These are phyloP conservation scores for Ormyrus thymus DNA, from an alignment of 2,888 invertebrate genomes.

Conservation along the genomic window DNA sequence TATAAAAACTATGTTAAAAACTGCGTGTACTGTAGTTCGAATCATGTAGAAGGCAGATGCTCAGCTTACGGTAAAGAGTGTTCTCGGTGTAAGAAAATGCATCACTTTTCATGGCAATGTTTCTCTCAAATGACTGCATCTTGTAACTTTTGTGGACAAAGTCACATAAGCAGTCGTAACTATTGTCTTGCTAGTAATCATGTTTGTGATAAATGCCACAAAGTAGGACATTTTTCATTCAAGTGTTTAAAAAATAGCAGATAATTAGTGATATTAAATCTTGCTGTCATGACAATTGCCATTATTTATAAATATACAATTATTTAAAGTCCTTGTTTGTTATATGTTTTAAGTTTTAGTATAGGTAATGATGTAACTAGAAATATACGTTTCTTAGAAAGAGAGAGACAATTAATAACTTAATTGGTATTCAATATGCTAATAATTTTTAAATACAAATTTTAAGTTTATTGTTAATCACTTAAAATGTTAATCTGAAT, in stretches of 20 bases:
- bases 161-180: constrained; percentile 13
- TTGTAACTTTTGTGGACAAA: constrained; percentile 39
- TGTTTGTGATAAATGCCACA: constrained; percentile 30
- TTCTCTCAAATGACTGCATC: constrained; percentile 3
- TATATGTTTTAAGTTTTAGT: no score
- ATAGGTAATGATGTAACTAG: no score
- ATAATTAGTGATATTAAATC: not conserved
- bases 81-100: constrained; percentile 36
- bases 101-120: constrained; percentile 47
- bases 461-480: no score
- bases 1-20: constrained; percentile 6
- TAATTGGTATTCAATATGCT: no score
- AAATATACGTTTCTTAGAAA: no score
- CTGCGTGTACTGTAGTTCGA: constrained; percentile 25
- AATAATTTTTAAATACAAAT: no score
- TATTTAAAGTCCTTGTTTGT: no score
- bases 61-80: constrained; percentile 44
- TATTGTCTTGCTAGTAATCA: constrained; percentile 33
- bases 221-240: constrained; percentile 35
- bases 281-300: no score
- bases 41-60: constrained; percentile 36
- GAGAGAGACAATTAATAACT: no score
- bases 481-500: no score
- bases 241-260: constrained; percentile 35
- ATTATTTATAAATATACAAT: no score